Evolutionary conservation across 2,888 invertebrate genomes (phyloP), one percentile per base, ranked within the genome.

Genomic region (Eupithecia pulchellata): DNA sequence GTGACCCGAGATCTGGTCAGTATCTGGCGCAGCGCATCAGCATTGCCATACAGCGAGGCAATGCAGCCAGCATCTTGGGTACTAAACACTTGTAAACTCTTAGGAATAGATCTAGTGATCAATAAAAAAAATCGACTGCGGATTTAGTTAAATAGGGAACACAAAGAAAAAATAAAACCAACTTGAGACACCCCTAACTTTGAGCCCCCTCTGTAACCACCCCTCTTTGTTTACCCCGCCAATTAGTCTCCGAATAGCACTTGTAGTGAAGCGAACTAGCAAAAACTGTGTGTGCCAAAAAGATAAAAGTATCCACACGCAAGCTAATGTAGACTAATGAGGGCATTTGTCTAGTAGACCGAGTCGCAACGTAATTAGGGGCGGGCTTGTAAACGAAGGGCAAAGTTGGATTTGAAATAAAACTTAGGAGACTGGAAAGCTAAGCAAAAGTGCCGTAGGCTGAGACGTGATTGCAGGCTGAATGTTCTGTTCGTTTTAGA

Each of bases 301-400:
- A 32, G 36, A 62, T 62, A 29, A 58, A 84, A 87, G 87, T 86
- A 86, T 85, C 86, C 85, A 63, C 39, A 27, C 34, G 25, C 29
- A 85, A 60, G 58, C 29, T 60, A 60, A 60, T 60, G 30, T 60
- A 88, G 85, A 84, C 82, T 86, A 86, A 88, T 84, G 88, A 83
- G 81, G 72, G 82, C 74, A 84, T 86, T 85, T 84, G 81, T 86
- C 83, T 79, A 71, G 63, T 70, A 76, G 76, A 68, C 42, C 32
- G 69, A 75, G 76, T 78, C 75, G 72, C 75, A 73, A 67, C 67
- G 71, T 75, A 76, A 78, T 78, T 76, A 79, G 72, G 71, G 66
- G 66, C 69, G 67, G 73, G 71, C 74, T 76, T 30, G 25, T 52
- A 52, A 25, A 52, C 29, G 9, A 60, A 60, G 32, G 58, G 32